These are phyloP conservation scores for Psilanteris sp. DNA, from an alignment of 1,140 invertebrate genomes.

Conservation along the genomic window DNA sequence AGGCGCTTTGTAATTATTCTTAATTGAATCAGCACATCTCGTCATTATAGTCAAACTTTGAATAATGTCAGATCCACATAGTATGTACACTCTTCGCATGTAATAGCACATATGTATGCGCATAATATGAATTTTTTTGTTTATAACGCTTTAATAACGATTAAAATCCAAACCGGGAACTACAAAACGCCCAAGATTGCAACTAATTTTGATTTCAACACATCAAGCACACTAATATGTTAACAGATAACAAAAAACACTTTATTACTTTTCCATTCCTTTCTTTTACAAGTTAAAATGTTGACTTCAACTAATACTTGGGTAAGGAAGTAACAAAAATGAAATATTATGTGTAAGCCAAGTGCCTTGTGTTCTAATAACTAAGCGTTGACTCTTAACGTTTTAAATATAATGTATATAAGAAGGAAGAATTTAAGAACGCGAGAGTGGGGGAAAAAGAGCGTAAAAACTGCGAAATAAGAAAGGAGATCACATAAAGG, in stretches of 20 bases:
- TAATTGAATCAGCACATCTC: constrained; percentile 6
- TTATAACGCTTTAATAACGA: constrained; percentile 72
- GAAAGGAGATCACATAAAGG: neutral
- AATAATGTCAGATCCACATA: constrained; percentile 36
- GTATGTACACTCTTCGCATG: constrained; percentile 37
- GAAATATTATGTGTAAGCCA: constrained; percentile 78
- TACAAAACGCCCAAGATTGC: no score
- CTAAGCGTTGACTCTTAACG: constrained; percentile 79
- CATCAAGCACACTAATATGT: no score
- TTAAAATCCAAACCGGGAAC: no score
- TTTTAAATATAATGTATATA: constrained; percentile 72
- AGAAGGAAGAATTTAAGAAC: constrained; percentile 48
- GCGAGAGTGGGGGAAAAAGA: constrained; percentile 23
- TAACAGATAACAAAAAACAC: no score
- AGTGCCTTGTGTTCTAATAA: constrained; percentile 80
- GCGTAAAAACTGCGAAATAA: constrained; percentile 6
- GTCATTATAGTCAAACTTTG: neutral
- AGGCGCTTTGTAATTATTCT: constrained; percentile 24
- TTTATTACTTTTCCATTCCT: no score
- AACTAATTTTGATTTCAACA: no score
- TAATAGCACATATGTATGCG: constrained; percentile 24
- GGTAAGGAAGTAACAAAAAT: constrained; percentile 66
- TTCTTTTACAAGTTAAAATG: no score
- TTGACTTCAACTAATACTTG: constrained; percentile 35
- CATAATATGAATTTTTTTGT: constrained; percentile 76